Base-by-base conservation (phyloP, 2,797 vertebrate species). In the Loris lydekkerianus region DNA sequence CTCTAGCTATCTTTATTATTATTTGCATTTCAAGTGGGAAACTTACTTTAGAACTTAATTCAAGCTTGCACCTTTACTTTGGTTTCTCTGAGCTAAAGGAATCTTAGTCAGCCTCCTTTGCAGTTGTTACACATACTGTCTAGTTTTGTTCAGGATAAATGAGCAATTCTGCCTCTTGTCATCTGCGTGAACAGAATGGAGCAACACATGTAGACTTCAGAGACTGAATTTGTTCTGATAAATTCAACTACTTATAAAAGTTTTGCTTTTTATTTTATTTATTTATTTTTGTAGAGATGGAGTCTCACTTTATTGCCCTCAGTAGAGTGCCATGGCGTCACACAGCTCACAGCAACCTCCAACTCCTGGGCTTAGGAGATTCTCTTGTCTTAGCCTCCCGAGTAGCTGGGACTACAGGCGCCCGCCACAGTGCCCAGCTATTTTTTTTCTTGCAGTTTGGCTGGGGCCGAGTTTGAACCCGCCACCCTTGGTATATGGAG, bases 21-120 rank as follows among this genome's bases (percentile, higher is more conserved):
- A 21, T 85, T 63, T 89, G 56, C 58, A 34, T 72, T 80, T 86
- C 72, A 49, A 2, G 65, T 88, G 3, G 84, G 77, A 43, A 61
- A 88, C 46, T 93, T 80, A 34, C 29, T 96, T 90, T 56, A 77
- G 88, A 53, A 9, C 91, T 95, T 90, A 53, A 4, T 78, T 56
- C 53, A 60, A 85, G 34, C 4, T 82, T 15, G 87, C 75, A 93
- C 63, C 63, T 23, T 77, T 73, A 11, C 53, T 76, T 20, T 58
- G 29, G n/a, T 29, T 86, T 89, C 63, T 31, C 77, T 73, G 65
- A 93, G 88, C 78, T 87, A 69, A 75, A 73, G 72, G 1, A 72
- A 29, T 18, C 60, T 69, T 61, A 9, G 56, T 25, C 13, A 7
- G 37, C 89, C 31, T 92, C 49, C 63, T 37, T 17, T 0, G 3